Evolutionary conservation across 2,888 invertebrate species (phyloP).

Genomic region (Clostera curtula): DNA sequence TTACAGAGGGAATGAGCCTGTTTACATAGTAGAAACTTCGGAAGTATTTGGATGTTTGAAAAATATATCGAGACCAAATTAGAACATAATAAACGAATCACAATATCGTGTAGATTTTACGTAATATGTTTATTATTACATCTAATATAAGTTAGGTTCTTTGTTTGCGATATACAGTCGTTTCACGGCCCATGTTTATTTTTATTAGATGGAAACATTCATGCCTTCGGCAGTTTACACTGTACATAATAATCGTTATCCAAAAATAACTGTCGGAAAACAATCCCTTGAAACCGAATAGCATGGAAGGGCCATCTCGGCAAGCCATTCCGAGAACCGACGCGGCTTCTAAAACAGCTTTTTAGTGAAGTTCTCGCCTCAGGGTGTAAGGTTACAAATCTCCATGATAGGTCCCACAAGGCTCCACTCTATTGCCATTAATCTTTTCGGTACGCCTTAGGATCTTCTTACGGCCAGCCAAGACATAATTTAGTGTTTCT

Average conservation of each 20-base stretch:
- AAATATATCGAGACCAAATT: too few relatives aligned
- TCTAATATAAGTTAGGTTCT: too few relatives aligned
- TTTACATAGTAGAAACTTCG: too few relatives aligned
- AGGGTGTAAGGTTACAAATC: conserved; percentile 41
- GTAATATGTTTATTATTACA: too few relatives aligned
- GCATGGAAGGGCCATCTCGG: conserved; percentile 13
- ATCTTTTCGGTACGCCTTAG: conserved; percentile 37
- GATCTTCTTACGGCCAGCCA: conserved; percentile 29
- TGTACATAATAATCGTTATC: conserved; percentile 7
- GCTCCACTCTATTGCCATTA: conserved; percentile 31
- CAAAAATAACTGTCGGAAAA: conserved; percentile 19
- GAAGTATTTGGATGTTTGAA: too few relatives aligned
- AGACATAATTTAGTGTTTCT: conserved; percentile 30
- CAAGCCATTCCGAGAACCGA: conserved; percentile 34
- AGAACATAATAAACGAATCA: too few relatives aligned
- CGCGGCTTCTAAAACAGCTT: conserved; percentile 34
- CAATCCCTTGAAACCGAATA: conserved; percentile 22
- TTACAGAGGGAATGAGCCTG: conserved; percentile 12
- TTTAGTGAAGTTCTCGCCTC: conserved; percentile 24
- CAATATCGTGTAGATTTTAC: too few relatives aligned
- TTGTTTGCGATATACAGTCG: conserved; percentile 9
- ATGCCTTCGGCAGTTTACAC: too few relatives aligned
- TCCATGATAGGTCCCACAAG: conserved; percentile 33
- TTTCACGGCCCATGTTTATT: conserved; percentile 13
- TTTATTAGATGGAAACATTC: too few relatives aligned